Evolutionary conservation across 30 jellyfish, hydroid and myxozoan genomes (phyloP).

Genomic region (Hydra vulgaris): DNA sequence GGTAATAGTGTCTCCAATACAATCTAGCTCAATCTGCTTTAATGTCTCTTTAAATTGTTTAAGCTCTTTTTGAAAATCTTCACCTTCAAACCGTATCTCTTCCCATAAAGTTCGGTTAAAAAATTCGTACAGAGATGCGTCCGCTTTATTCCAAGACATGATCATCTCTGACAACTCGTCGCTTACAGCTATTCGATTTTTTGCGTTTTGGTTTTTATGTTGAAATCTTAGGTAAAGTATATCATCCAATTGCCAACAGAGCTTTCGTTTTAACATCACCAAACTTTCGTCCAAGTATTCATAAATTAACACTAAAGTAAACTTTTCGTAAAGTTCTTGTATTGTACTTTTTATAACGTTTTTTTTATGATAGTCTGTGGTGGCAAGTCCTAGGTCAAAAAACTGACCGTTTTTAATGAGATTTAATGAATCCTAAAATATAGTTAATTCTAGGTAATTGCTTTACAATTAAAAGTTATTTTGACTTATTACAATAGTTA

Average conservation of each 20-base stretch:
- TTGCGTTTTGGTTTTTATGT: conserved; percentile 41
- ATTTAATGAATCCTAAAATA: conserved; percentile 75
- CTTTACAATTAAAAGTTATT: neutral
- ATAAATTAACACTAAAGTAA: conserved; percentile 62
- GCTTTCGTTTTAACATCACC: conserved; percentile 56
- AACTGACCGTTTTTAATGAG: conserved; percentile 83
- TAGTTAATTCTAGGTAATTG: neutral
- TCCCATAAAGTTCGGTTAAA: conserved; percentile 86
- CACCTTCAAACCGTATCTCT: conserved; percentile 81
- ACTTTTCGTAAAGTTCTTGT: conserved; percentile 74
- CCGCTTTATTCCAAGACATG: conserved; percentile 78
- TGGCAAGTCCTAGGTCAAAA: conserved; percentile 89
- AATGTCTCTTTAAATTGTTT: conserved; percentile 39
- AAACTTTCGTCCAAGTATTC: conserved; percentile 87
- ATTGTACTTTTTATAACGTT: conserved; percentile 74
- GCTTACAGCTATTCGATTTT: conserved; percentile 43
- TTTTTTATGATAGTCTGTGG: conserved; percentile 84
- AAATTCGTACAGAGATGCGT: conserved; percentile 45
- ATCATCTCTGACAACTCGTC: conserved; percentile 49
- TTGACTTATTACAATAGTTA: no score
- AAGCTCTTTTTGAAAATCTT: conserved; percentile 71
- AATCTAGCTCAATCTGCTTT: conserved; percentile 49
- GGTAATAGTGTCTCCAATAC: conserved; percentile 32
- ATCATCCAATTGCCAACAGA: conserved; percentile 87
- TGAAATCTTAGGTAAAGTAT: conserved; percentile 61